phyloP scores from a whole-genome alignment of 2,113 vertebrate species.

The Osmerus mordax region DNA sequence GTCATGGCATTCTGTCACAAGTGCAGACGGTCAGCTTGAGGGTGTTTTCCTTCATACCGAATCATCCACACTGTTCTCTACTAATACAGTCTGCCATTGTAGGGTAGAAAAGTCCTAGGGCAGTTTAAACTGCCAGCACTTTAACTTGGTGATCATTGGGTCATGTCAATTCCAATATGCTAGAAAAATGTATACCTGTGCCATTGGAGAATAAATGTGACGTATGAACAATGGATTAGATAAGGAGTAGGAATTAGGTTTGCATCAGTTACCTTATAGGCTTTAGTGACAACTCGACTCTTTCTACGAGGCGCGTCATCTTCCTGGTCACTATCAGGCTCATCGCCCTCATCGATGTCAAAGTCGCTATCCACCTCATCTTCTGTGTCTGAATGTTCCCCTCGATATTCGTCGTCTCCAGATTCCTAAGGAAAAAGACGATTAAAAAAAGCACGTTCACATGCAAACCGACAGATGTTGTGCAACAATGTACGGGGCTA shows the following conservation, averaged over 20 bases:
- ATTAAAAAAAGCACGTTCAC: not conserved
- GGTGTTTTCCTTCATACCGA: no score
- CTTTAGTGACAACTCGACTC: slow-evolving; percentile 87
- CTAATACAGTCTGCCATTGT: no score
- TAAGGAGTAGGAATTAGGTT: not conserved
- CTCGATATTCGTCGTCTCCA: slow-evolving; percentile 91
- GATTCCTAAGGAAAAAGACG: slow-evolving; percentile 77
- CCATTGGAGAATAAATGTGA: no score
- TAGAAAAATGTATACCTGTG: no score
- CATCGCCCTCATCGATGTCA: slow-evolving; percentile 94
- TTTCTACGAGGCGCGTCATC: slow-evolving; percentile 85
- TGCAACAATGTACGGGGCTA: no score
- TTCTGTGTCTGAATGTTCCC: slow-evolving; percentile 92
- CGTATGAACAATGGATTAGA: not conserved
- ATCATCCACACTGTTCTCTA: no score
- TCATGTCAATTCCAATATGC: no score
- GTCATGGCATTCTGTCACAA: not conserved
- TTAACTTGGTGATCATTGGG: no score
- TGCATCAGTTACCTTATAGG: slow-evolving; percentile 79
- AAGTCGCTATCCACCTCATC: slow-evolving; percentile 97
- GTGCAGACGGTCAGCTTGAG: no score
- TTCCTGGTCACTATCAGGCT: slow-evolving; percentile 89
- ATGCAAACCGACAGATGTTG: not conserved
- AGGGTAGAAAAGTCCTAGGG: no score
- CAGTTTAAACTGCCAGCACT: no score